Evolutionary conservation across 2,888 invertebrate species (phyloP).

Genomic region (Eupsilia transversa): DNA sequence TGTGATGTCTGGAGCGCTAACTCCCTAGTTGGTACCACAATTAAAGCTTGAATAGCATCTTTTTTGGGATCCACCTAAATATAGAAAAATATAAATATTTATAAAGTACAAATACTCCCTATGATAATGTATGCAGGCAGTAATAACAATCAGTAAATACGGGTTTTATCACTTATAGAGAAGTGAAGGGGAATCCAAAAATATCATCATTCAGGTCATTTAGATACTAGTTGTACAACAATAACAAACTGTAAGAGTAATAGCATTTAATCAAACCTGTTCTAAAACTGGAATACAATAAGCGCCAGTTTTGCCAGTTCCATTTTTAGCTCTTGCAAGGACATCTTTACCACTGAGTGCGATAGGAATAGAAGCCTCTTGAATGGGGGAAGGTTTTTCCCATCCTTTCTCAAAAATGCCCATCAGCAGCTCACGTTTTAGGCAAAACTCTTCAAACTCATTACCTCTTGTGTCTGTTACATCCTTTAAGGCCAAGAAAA

Average conservation of each 20-base stretch:
- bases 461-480: conserved; percentile 99
- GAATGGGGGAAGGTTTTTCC: conserved; percentile 99
- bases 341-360: conserved; percentile 99
- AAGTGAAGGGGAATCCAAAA: conserved; percentile 90
- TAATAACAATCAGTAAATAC: conserved; percentile 56
- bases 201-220: conserved; percentile 80
- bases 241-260: conserved; percentile 23
- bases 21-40: conserved; percentile 99
- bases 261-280: conserved; percentile 88
- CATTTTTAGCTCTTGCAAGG: conserved; percentile 99
- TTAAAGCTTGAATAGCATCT: conserved; percentile 98
- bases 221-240: conserved; percentile 12
- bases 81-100: conserved; percentile 40
- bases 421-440: conserved; percentile 99
- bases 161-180: conserved; percentile 85
- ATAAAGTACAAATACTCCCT: conserved; percentile 16
- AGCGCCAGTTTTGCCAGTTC: conserved; percentile 99
- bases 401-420: conserved; percentile 99
- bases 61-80: conserved; percentile 94
- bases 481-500: conserved; percentile 92
- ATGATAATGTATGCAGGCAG: background rate
- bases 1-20: conserved; percentile 99
- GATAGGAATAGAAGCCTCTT: conserved; percentile 99
- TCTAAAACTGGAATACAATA: conserved; percentile 99
- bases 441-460: conserved; percentile 99